Base-by-base conservation (phyloP, 1,140 invertebrate species). In the Musca domestica region DNA sequence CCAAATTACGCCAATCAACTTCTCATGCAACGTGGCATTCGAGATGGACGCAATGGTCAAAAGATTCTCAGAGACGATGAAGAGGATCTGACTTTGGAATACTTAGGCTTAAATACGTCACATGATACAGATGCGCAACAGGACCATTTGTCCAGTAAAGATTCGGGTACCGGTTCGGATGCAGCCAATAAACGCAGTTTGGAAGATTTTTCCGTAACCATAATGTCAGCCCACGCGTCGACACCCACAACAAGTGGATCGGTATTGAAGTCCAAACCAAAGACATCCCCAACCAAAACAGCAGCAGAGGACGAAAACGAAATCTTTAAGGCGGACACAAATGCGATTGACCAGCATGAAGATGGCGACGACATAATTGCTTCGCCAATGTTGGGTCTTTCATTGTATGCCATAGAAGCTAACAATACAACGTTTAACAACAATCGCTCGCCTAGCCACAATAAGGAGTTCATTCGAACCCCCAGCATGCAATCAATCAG, bases 91-190 rank as follows among this genome's bases (percentile, higher is more conserved):
- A 75, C 74, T 2, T 67, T 76, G 0, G 71, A 69, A 52, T 80
- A 74, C 23, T 52, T 80, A 49, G 74, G 73, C 30, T 76, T 76
- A 22, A 64, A 72, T 61, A 15, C 56, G 14, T 27, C 47, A 7
- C 47, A 54, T 12, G 74, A 73, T 17, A 25, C 69, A n/a, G 77
- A 78, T n/a, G 27, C 69, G 1, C 74, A 76, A 27, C 77, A 76
- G 66, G 77, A 80, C 73, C 77, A 78, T 70, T 54, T 80, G 12
- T 80, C 77, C 1, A 80, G 77, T 70, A 80, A 80, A 54, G 77
- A 80, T 51, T 80, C 77, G 7, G 77, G 77, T 17, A 80, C 76
- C 0, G 77, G 77, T 9, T 80, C 77, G 0, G 77, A 80, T 74
- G 76, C 77, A 19, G 77, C 77, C 0, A 75, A 77, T 4, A 80